phyloP scores from a whole-genome alignment of 2,113 vertebrate genomes.

The Grallaria varia region DNA sequence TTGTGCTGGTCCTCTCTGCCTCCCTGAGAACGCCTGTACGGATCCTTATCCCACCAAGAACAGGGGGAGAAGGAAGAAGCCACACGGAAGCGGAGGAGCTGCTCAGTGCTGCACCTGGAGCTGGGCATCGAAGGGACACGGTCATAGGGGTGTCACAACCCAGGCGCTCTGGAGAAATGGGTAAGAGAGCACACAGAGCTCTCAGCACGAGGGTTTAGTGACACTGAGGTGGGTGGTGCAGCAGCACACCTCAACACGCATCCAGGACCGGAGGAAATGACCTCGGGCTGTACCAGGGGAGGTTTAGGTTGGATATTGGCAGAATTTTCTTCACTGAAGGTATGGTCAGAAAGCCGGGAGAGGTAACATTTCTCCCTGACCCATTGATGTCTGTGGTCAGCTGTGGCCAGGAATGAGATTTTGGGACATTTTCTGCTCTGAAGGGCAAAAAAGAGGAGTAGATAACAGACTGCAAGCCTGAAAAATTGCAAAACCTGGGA shows the following conservation, averaged over 20 bases:
- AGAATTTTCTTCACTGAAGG: neutral
- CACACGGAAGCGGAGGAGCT: accelerated
- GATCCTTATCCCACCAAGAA: neutral
- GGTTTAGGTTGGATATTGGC: neutral
- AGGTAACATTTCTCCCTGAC: neutral
- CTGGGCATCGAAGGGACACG: neutral
- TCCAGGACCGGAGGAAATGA: neutral
- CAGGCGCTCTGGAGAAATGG: neutral
- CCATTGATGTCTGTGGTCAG: neutral
- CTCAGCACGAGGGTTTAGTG: neutral
- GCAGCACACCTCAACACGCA: accelerated
- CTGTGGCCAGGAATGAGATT: neutral
- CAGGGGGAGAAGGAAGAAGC: neutral
- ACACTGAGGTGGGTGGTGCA: neutral
- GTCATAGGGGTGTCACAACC: neutral
- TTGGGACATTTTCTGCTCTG: neutral
- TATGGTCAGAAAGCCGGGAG: neutral
- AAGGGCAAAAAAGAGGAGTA: neutral
- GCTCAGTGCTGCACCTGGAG: neutral
- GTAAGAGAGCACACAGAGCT: neutral
- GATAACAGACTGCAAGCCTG: neutral
- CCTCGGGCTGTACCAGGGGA: neutral
- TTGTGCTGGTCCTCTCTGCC: neutral
- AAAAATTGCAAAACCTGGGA: neutral
- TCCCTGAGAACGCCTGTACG: accelerated